Percentiles rank a stretch among this genome's conserved stretches.
These are phyloP conservation scores for Hemiscyllium ocellatum DNA, from an alignment of 2,113 vertebrate genomes.

Conservation along the genomic window DNA sequence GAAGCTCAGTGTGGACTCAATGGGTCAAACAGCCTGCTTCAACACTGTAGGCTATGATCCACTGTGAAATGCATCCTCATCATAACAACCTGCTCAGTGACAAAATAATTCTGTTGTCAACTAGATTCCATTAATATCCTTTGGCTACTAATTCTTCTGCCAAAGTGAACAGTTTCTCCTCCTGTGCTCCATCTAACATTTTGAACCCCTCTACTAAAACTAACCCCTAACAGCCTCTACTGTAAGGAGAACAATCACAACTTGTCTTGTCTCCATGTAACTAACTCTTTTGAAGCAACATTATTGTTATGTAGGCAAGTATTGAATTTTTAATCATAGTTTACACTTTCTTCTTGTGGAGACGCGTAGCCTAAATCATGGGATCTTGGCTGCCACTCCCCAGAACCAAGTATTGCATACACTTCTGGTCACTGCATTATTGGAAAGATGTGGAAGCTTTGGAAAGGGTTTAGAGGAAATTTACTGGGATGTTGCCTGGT, in stretches of 20 bases:
- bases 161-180: background rate
- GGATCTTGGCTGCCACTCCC: background rate
- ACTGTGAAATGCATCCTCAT: background rate
- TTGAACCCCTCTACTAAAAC: background rate
- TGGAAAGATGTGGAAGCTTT: too few species aligned
- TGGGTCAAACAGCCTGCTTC: too few species aligned
- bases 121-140: background rate
- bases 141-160: background rate
- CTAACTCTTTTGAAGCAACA: background rate
- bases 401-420: background rate
- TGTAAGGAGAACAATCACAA: background rate
- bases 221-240: background rate
- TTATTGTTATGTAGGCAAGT: background rate
- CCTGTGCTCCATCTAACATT: background rate
- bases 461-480: too few species aligned
- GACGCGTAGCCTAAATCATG: background rate
- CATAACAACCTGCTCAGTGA: background rate
- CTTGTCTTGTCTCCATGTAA: background rate
- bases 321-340: background rate
- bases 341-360: background rate
- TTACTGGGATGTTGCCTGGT: too few species aligned
- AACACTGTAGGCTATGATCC: too few species aligned
- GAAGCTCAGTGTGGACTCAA: too few species aligned
- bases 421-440: too few species aligned
- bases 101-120: background rate